Percentiles rank a stretch among this genome's conserved stretches.
phyloP scores from a whole-genome alignment of 2,888 invertebrate genomes.

The Drosophila paranaensis region DNA sequence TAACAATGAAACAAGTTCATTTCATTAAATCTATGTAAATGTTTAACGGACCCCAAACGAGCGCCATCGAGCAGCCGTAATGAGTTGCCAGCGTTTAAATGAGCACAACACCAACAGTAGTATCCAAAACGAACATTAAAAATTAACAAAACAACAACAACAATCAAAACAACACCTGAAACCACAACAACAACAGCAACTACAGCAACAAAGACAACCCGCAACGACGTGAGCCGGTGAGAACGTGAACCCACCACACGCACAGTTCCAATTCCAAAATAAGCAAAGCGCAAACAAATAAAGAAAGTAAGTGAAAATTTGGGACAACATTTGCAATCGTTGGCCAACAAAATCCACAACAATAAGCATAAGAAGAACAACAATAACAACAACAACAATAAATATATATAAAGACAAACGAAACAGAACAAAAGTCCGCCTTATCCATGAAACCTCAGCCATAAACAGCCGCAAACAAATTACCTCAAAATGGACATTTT shows the following conservation, averaged over 20 bases:
- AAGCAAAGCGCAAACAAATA: slow-evolving; percentile 51
- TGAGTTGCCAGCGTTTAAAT: slow-evolving; percentile 35
- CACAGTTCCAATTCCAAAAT: slow-evolving; percentile 13
- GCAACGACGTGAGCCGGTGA: slow-evolving; percentile 33
- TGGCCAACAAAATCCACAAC: slow-evolving; percentile 15
- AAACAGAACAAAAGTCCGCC: slow-evolving; percentile 2
- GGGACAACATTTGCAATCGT: slow-evolving; percentile 61
- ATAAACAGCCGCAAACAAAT: slow-evolving; percentile 20
- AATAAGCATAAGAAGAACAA: slow-evolving; percentile 7
- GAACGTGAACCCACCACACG: slow-evolving; percentile 29
- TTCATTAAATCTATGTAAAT: slow-evolving; percentile 40
- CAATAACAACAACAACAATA: slow-evolving; percentile 8
- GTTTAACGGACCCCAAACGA: slow-evolving; percentile 24
- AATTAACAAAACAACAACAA: slow-evolving; percentile 16
- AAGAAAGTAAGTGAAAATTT: slow-evolving; percentile 69
- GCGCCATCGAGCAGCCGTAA: slow-evolving; percentile 29
- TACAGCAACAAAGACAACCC: not conserved
- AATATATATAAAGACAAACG: not conserved
- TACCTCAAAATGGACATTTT: slow-evolving; percentile 77
- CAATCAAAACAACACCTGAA: slow-evolving; percentile 32
- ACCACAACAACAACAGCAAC: not conserved
- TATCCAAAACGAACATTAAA: slow-evolving; percentile 14
- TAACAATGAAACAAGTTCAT: slow-evolving; percentile 37
- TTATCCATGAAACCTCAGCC: slow-evolving; percentile 36
- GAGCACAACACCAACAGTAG: slow-evolving; percentile 23